A percentile compares a stretch with the other conserved stretches of the same genome.
These are phyloP conservation scores for Rhynchomys soricoides DNA, from an alignment of 2,113 vertebrate species.

Conservation along the genomic window DNA sequence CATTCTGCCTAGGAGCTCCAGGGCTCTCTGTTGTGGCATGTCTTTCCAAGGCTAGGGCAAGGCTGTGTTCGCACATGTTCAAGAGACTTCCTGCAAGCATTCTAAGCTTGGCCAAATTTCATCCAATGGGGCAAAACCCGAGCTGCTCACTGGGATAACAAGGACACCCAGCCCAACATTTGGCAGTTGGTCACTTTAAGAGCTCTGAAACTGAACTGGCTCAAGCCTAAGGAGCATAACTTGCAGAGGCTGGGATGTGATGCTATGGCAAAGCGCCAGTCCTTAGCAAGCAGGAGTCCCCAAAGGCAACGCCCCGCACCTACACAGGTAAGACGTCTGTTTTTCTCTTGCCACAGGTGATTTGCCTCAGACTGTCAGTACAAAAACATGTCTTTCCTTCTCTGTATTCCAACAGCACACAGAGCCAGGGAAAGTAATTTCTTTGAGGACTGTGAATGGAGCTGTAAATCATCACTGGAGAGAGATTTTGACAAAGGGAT, in stretches of 20 bases:
- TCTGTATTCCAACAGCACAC: not conserved
- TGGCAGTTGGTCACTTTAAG: not conserved
- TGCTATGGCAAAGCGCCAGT: not conserved
- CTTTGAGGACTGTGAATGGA: not conserved
- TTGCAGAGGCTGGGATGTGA: too few relatives aligned
- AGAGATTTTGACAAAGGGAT: not conserved
- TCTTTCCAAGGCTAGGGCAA: not conserved
- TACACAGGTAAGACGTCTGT: not conserved
- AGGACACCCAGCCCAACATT: not conserved
- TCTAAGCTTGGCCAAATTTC: not conserved
- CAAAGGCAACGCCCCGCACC: not conserved
- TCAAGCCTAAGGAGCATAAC: not conserved
- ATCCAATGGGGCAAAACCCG: not conserved
- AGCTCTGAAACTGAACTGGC: not conserved
- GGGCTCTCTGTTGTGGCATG: not conserved
- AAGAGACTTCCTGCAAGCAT: not conserved
- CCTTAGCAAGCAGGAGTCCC: not conserved
- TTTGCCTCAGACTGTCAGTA: not conserved
- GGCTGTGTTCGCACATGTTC: accelerated
- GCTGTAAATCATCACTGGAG: not conserved
- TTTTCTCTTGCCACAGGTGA: not conserved
- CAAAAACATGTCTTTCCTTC: not conserved
- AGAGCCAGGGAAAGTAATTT: not conserved
- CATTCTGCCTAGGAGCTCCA: accelerated
- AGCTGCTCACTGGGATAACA: not conserved